Base-by-base conservation (phyloP, 2,113 vertebrate species). In the Morone chrysops region DNA sequence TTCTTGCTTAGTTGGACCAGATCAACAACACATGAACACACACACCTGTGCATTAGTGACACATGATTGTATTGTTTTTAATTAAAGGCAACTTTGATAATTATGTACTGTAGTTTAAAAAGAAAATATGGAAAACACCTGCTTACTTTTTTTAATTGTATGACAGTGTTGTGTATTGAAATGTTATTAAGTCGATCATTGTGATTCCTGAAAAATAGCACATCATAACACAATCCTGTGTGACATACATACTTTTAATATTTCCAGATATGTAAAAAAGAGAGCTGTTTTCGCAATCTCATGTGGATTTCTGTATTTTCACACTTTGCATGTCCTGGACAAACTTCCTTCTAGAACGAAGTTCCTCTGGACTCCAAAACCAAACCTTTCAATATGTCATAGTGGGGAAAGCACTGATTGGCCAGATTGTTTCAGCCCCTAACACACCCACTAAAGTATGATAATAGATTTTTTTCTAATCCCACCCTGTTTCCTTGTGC, bases 401-500 rank as follows among this genome's bases (percentile, higher is more conserved):
- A 20, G 43, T 41, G 43, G 11, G 31, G n/a, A 43, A 16, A 50
- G 11, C 0, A 4, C 53, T 69, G n/a, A 61, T 81, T 56, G 22
- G 40, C 14, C 36, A 50, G 48, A 63, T 56, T 70, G 13, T 59
- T 62, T 60, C 25, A 51, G 36, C 31, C 51, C 11, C 16, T 22
- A 48, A 50, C 43, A 77, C 60, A 31, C 43, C 48, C 14, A 17
- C 16, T 7, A 50, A 70, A 50, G 4, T 41, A 43, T 57, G 38
- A 59, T 36, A 6, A 77, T 66, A 25, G 7, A 71, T 50, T 71
- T 8, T 25, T n/a, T 50, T 25, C 31, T 25, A n/a, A 62, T 75
- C 56, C 17, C 56, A 45, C 5, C 36, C 60, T 56, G 74, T 66
- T 75, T 45, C 22, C 45, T 18, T 45, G 38, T 25, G 1, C 43